These are phyloP conservation scores for Pachycephala philippinensis DNA, from an alignment of 2,113 vertebrate species.

Conservation along the genomic window DNA sequence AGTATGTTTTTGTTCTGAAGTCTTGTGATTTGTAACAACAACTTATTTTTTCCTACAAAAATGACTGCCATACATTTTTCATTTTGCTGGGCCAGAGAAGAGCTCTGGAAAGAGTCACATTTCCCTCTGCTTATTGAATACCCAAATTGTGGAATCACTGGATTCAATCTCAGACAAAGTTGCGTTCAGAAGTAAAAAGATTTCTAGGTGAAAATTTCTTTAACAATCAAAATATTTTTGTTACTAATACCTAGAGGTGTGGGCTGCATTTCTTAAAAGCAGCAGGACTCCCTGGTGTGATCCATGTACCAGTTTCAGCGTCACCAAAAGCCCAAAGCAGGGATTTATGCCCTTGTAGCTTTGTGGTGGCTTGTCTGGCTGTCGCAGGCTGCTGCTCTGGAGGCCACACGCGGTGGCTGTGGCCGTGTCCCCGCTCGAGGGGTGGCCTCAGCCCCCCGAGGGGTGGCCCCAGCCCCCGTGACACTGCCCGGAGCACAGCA, in stretches of 20 bases:
- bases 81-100: neutral
- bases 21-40: neutral
- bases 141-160: neutral
- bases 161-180: neutral
- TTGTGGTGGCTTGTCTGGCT: neutral
- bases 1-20: neutral
- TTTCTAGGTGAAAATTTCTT: neutral
- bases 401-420: accelerated
- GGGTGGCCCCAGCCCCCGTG: too few species aligned
- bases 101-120: neutral
- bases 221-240: neutral
- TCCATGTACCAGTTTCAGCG: accelerated
- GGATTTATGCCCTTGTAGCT: neutral
- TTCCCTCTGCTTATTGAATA: neutral
- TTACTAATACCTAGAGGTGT: neutral
- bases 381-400: neutral
- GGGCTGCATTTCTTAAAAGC: neutral
- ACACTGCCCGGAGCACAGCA: accelerated
- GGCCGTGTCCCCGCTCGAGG: accelerated
- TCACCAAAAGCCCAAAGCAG: too few species aligned
- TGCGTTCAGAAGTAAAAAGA: neutral
- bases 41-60: neutral
- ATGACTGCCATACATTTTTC: neutral
- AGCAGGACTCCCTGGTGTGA: neutral
- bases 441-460: accelerated